A percentile compares a stretch with the other conserved stretches of the same genome.
Conservation (phyloP, 2,113 vertebrate genomes). For the Oriolus oriolus region DNA sequence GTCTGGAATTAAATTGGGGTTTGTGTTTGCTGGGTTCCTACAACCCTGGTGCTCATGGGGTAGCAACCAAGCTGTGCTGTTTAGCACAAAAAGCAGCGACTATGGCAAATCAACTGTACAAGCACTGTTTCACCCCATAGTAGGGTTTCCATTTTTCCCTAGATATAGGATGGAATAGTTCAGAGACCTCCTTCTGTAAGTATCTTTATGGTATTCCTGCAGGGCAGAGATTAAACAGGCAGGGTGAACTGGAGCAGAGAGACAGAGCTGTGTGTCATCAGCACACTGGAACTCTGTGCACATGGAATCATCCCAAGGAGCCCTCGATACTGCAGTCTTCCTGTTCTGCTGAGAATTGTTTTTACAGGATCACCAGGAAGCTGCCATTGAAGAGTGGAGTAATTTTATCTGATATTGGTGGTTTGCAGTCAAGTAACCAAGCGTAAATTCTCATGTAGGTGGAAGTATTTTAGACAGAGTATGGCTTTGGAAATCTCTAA, state of each 20-base stretch:
- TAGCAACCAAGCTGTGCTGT: background rate
- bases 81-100: background rate
- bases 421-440: background rate
- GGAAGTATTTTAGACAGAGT: background rate
- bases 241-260: background rate
- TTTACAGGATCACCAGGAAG: background rate
- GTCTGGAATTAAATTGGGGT: background rate
- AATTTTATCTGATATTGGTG: background rate
- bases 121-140: background rate
- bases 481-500: background rate
- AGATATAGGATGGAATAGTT: background rate
- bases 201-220: background rate
- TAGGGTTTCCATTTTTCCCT: background rate
- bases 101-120: background rate
- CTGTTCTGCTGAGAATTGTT: background rate
- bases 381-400: background rate
- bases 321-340: background rate
- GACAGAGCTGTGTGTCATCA: background rate
- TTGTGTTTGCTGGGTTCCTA: background rate
- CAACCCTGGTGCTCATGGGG: background rate
- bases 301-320: rapidly evolving
- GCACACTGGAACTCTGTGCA: rapidly evolving
- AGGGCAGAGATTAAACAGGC: background rate
- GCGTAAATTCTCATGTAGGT: background rate
- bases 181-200: background rate